phyloP scores from a whole-genome alignment of 2,888 invertebrate species.

The Periphyllus acericola region DNA sequence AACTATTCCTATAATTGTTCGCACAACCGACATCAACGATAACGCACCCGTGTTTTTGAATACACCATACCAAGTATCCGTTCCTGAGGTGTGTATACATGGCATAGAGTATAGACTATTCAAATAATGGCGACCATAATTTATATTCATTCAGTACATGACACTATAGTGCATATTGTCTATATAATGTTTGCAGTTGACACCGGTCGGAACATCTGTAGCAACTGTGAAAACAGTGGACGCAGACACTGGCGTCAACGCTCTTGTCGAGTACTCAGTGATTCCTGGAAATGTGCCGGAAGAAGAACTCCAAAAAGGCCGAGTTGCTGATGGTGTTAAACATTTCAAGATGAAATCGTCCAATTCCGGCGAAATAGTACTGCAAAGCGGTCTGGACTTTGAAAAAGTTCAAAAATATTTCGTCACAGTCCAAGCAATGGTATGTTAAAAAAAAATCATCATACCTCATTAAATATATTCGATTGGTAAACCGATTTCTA shows the following conservation, averaged over 20 bases:
- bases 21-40: slow-evolving; percentile 91
- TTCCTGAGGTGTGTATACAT: slow-evolving; percentile 83
- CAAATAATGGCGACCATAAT: background rate
- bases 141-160: background rate
- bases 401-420: slow-evolving; percentile 88
- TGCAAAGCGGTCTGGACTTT: slow-evolving; percentile 86
- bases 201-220: slow-evolving; percentile 85
- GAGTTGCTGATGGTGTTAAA: slow-evolving; percentile 70
- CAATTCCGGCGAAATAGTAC: slow-evolving; percentile 81
- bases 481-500: background rate
- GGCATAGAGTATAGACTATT: background rate
- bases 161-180: slow-evolving; percentile 11
- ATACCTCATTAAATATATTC: background rate
- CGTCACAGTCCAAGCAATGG: slow-evolving; percentile 88
- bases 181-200: slow-evolving; percentile 77
- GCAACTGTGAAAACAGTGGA: slow-evolving; percentile 84
- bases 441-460: slow-evolving; percentile 70
- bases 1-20: slow-evolving; percentile 87
- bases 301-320: slow-evolving; percentile 70
- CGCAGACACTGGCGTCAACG: slow-evolving; percentile 88
- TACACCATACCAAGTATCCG: slow-evolving; percentile 83
- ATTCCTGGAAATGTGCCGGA: slow-evolving; percentile 79
- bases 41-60: slow-evolving; percentile 87
- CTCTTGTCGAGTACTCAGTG: slow-evolving; percentile 86
- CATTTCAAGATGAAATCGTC: slow-evolving; percentile 50